Base-by-base conservation (phyloP, 2,113 vertebrate species). In the Mormyrus iriodes region DNA sequence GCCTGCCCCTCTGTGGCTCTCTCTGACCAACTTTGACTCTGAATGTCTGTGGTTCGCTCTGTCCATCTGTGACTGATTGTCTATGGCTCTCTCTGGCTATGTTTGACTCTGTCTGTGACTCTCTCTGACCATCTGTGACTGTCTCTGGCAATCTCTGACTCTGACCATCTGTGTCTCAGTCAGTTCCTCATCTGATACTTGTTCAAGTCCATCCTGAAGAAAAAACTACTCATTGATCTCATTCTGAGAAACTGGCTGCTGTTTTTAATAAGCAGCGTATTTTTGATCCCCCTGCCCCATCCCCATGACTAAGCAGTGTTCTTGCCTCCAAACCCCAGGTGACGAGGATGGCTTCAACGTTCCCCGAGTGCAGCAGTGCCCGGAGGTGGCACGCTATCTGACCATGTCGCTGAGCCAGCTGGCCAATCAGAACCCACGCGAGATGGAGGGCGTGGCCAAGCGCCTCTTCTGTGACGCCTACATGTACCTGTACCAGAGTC, bases 401-500 rank as follows among this genome's bases (percentile, higher is more conserved):
- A 91, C 95, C 5, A 95, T 96, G 95, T 94, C 96, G 0, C 89
- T 95, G 12, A 93, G 93, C 0, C 93, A 93, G 46, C 93, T 98
- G 90, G 96, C 96, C 87, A 93, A 90, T 92, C 93, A 97, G 90
- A 94, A 92, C 15, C 97, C 97, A 1, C 95, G 97, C 10, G 97
- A 97, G 89, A 98, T 98, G 97, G 96, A 95, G 0, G 97, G 97
- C 0, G 97, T 97, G 83, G 96, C 97, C 91, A 98, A 97, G 19
- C 96, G 97, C 27, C 97, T 98, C 84, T 97, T 97, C 92, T 98
- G 97, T 0, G 97, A 98, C 0, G 97, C 97, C 92, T 98, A 97
- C 94, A 97, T 98, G 96, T 98, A 97, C 93, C 94, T 98, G 91
- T 98, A 98, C 90, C 96, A 97, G 93, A 97, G 95, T 93, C 94